Evolutionary conservation across 2,888 invertebrate species (phyloP).

Genomic region (Synanthedon tipuliformis): DNA sequence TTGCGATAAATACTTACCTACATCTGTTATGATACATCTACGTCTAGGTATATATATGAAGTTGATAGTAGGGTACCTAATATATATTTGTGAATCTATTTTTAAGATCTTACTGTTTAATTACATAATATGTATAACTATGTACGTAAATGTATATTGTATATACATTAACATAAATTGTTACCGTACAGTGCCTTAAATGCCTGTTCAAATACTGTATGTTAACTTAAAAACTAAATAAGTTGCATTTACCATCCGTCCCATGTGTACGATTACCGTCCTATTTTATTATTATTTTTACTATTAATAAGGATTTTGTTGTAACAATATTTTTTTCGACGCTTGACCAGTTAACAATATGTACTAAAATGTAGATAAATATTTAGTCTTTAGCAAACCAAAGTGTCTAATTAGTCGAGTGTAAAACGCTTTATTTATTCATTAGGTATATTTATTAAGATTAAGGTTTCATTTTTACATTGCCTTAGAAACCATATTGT

Average conservation of each 20-base stretch:
- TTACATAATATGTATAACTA: no score
- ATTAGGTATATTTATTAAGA: neutral
- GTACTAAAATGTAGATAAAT: neutral
- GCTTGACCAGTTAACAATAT: neutral
- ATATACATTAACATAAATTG: neutral
- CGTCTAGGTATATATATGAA: no score
- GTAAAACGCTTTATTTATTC: slow-evolving; percentile 67
- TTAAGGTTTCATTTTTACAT: no score
- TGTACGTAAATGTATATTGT: neutral
- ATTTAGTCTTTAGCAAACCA: slow-evolving; percentile 57
- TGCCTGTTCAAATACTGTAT: neutral
- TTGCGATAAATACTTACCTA: no score
- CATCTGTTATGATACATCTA: no score
- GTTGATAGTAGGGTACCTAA: no score
- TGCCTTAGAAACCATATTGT: no score
- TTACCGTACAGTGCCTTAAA: slow-evolving; percentile 2
- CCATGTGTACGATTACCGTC: neutral
- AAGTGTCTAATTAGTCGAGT: slow-evolving; percentile 62
- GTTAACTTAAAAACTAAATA: neutral
- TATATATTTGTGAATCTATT: no score
- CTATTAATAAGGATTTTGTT: neutral
- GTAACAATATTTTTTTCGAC: neutral
- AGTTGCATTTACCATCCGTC: neutral
- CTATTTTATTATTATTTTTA: neutral
- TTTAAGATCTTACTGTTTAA: no score